Evolutionary conservation across 2,888 invertebrate genomes (phyloP), one percentile per base, ranked within the genome.

Genomic region (Agriopis leucophaearia): DNA sequence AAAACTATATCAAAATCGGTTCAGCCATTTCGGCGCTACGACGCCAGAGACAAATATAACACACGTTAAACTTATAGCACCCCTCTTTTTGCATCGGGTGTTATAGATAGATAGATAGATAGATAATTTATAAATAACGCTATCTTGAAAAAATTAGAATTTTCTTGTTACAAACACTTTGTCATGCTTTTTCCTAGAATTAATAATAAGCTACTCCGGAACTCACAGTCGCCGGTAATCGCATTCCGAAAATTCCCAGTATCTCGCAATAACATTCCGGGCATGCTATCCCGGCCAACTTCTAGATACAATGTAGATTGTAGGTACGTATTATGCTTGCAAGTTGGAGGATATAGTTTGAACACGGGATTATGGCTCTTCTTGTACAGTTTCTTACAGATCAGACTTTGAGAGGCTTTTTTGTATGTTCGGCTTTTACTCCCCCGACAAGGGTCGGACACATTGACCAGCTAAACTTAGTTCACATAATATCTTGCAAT

Each of bases 201-300:
- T 66, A 61, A 62, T 66, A 62, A 52, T 52, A 66, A 56, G 66
- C 57, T 47, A 57, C 56, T 66, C 62, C 16, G n/a, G 45, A 51
- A 51, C 57, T n/a, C n/a, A 7, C 45, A 40, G 51, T 56, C 57
- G 45, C 16, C 50, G 12, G 51, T 66, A 66, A 57, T 62, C 38
- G 61, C 51, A 66, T 62, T 62, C 57, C 61, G 16, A 57, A 66
- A 66, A 56, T 47, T 35, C 66, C 61, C 47, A 62, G 66, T 38
- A 50, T 42, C 45, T 42, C 45, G 51, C 66, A 66, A 61, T 66
- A 51, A 61, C 52, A 57, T 66, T 54, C 42, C 42, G 6, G 50
- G 57, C 62, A 57, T 52, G 51, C 52, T 57, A 52, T 13, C 36
- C 44, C 8, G 7, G 57, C 51, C 52, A 62, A 66, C 61, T 62